Evolutionary conservation across 2,113 vertebrate species (phyloP).

Genomic region (Notothenia coriiceps): DNA sequence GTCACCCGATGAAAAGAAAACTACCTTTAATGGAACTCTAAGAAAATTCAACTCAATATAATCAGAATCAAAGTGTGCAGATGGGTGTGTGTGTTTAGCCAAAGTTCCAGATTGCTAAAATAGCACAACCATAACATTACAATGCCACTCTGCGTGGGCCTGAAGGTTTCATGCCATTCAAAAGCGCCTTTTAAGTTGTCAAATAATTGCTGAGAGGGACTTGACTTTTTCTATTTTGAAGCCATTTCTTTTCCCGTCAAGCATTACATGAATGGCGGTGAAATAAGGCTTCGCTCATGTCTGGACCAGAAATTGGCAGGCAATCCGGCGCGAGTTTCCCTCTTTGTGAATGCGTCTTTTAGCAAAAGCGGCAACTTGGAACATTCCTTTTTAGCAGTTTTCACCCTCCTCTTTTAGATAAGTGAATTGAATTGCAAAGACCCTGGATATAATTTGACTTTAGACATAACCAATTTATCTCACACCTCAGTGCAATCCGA

Average conservation of each 20-base stretch:
- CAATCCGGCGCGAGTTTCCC: conserved; percentile 60
- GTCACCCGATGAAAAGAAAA: conserved; percentile 36
- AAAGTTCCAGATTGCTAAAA: conserved; percentile 26
- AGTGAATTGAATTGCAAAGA: conserved; percentile 79
- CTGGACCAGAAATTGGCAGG: conserved; percentile 67
- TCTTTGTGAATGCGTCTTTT: conserved; percentile 63
- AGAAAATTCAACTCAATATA: neutral
- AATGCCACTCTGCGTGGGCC: conserved; percentile 14
- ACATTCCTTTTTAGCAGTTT: conserved; percentile 57
- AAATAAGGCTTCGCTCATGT: conserved; percentile 43
- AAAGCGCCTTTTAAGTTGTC: conserved; percentile 41
- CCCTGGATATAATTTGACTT: conserved; percentile 82
- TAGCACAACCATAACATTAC: conserved; percentile 34
- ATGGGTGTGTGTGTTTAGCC: neutral
- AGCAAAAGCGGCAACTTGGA: conserved; percentile 58
- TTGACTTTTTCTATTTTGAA: conserved; percentile 66
- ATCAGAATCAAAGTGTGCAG: conserved; percentile 8
- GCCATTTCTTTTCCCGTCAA: conserved; percentile 59
- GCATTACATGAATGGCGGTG: conserved; percentile 51
- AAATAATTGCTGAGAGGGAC: conserved; percentile 56
- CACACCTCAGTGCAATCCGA: conserved; percentile 67
- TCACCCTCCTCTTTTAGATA: conserved; percentile 52
- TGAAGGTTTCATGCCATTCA: conserved; percentile 39
- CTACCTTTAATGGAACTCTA: conserved; percentile 16
- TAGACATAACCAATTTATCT: conserved; percentile 84